Base-by-base conservation (phyloP, 2,888 invertebrate genomes). In the Torymus tubicola region DNA sequence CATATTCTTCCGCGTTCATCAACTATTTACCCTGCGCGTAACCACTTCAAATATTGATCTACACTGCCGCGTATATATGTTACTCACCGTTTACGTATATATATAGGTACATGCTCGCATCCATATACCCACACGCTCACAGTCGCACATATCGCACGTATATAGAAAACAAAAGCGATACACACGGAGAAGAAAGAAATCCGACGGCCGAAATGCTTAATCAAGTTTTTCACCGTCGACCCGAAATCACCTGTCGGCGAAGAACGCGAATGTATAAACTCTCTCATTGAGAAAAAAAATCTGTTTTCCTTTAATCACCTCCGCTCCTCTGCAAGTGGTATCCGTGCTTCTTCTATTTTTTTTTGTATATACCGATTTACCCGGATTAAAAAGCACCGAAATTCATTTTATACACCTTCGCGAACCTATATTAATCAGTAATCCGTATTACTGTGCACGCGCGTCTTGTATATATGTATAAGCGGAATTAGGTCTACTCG, bases 251-350 rank as follows among this genome's bases (percentile, higher is more conserved):
- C 68, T 50, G 10, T n/a, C 68, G 55, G 8, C 18, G 5, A 50
- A 12, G 21, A 21, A 61, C 3, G 53, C 16, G 4, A 4, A 21
- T 42, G 8, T 8, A 16, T 0, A 64, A 2, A 64, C 3, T n/a
- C 24, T 8, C 18, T 1, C 42, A 60, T 21, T 61, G 18, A 18
- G 3, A n/a, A 2, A 31, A 31, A 75, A 75, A 75, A 67, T 75
- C 75, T 75, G 68, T 75, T 75, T 68, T 75, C 75, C 67, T 75
- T 68, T 58, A 68, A 75, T 75, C 75, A 60, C 75, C 0, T 68
- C 42, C 11, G 16, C 21, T 21, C 42, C 11, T 50, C 21, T 21
- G 21, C 21, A 21, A 21, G 14, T 1, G 65, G 5, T 11, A 5
- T 1, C 42, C 5, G 31, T 31, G 5, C 55, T 18, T 58, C 16